phyloP scores from a whole-genome alignment of 1,140 invertebrate species.

The Aleiodes sp. region DNA sequence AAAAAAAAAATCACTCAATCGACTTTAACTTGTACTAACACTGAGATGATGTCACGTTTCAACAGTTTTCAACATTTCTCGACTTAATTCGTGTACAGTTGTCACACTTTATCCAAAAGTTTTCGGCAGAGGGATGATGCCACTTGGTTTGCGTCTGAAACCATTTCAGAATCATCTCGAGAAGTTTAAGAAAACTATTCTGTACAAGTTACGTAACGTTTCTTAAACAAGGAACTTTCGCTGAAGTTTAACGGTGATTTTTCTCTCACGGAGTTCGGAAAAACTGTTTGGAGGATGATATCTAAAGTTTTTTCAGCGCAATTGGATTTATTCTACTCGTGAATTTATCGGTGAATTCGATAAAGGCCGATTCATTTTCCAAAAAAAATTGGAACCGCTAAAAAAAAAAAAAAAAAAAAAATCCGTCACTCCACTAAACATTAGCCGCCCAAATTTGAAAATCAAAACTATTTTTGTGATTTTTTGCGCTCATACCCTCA shows the following conservation, averaged over 20 bases:
- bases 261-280: background rate
- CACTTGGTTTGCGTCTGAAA: conserved; percentile 5
- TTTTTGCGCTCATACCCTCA: background rate
- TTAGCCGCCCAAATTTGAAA: no score
- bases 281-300: no score
- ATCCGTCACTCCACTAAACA: no score
- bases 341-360: no score
- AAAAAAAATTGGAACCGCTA: no score
- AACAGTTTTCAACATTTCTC: background rate
- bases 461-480: background rate
- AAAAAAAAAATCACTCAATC: background rate
- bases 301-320: no score
- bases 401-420: no score
- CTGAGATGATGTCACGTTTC: background rate
- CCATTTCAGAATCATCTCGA: background rate
- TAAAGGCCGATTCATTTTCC: no score
- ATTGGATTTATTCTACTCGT: no score
- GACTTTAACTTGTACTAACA: background rate
- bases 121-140: no score
- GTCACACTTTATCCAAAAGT: background rate
- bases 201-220: background rate
- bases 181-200: background rate
- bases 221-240: background rate
- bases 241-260: background rate
- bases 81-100: conserved; percentile 2